Percentiles rank a stretch among this genome's conserved stretches.
Evolutionary conservation across 1,140 invertebrate genomes (phyloP).

Genomic region (Temnothorax nylanderi): DNA sequence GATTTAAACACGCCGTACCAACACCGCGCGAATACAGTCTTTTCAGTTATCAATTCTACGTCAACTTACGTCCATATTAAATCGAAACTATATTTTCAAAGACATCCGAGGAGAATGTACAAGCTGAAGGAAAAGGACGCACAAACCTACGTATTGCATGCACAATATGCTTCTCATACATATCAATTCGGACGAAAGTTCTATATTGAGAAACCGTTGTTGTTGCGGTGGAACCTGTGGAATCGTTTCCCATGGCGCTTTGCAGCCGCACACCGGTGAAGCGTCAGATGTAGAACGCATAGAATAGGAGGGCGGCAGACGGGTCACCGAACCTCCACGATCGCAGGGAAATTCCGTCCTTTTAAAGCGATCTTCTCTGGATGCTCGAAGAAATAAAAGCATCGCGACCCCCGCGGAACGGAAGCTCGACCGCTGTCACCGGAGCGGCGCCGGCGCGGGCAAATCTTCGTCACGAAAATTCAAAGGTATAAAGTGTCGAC

Average conservation of each 20-base stretch:
- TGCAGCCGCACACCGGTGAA: not conserved
- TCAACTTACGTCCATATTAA: conserved; percentile 30
- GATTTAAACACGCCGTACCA: not conserved
- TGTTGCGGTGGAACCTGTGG: conserved; percentile 32
- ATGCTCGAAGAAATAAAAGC: conserved; percentile 46
- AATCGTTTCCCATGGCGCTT: conserved; percentile 34
- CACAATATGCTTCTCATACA: conserved; percentile 42
- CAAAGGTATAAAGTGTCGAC: conserved; percentile 72
- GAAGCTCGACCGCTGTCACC: not conserved
- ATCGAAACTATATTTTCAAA: conserved; percentile 40
- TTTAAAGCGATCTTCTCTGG: conserved; percentile 51
- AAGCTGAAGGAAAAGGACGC: conserved; percentile 1
- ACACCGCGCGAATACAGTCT: not conserved
- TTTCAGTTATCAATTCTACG: conserved; percentile 31
- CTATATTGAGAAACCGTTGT: conserved; percentile 34
- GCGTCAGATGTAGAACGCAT: not conserved
- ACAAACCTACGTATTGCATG: conserved; percentile 16
- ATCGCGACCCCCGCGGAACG: conserved; percentile 20
- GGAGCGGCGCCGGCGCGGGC: not conserved
- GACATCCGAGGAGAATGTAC: conserved; percentile 19
- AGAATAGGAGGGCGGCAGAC: not conserved
- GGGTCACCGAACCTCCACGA: conserved; percentile 29
- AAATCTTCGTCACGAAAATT: conserved; percentile 70
- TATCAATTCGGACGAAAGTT: conserved; percentile 47
- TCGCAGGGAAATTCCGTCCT: conserved; percentile 31